These are phyloP conservation scores for Pyrgus malvae DNA, from an alignment of 2,888 invertebrate species.

Conservation along the genomic window DNA sequence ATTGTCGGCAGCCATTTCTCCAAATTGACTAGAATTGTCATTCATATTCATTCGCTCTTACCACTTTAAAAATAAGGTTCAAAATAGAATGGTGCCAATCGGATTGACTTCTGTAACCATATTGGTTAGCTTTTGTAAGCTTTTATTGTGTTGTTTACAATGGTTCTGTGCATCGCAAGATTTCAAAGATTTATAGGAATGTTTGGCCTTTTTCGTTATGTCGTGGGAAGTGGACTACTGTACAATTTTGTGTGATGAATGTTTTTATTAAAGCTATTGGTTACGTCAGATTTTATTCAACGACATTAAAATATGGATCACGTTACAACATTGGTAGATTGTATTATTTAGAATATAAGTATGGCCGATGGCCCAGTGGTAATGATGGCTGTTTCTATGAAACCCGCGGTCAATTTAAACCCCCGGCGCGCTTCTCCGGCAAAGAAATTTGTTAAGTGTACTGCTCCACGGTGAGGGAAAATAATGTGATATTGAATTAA, in stretches of 20 bases:
- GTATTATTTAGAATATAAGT: too few relatives aligned
- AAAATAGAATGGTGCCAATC: not conserved
- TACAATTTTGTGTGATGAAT: constrained; percentile 6
- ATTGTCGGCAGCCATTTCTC: constrained; percentile 1
- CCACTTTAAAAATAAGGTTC: not conserved
- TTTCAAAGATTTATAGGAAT: constrained; percentile 24
- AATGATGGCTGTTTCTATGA: too few relatives aligned
- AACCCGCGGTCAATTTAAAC: too few relatives aligned
- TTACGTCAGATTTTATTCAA: too few relatives aligned
- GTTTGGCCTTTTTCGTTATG: constrained; percentile 7
- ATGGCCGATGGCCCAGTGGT: too few relatives aligned
- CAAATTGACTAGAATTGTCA: constrained; percentile 7
- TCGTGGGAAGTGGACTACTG: constrained; percentile 14
- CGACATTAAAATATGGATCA: too few relatives aligned
- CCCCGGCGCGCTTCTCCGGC: too few relatives aligned
- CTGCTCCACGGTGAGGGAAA: too few relatives aligned
- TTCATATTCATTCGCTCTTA: not conserved
- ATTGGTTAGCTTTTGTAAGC: constrained; percentile 5
- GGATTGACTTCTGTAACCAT: constrained; percentile 17
- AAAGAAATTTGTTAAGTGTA: too few relatives aligned
- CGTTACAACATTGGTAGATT: too few relatives aligned
- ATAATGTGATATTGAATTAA: too few relatives aligned
- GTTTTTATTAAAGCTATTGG: not conserved
- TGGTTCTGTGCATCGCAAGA: constrained; percentile 19
- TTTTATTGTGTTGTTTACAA: constrained; percentile 23